Evolutionary conservation across 2,113 vertebrate genomes (phyloP), one percentile per base, ranked within the genome.

Genomic region (Sebastes schlegelii): DNA sequence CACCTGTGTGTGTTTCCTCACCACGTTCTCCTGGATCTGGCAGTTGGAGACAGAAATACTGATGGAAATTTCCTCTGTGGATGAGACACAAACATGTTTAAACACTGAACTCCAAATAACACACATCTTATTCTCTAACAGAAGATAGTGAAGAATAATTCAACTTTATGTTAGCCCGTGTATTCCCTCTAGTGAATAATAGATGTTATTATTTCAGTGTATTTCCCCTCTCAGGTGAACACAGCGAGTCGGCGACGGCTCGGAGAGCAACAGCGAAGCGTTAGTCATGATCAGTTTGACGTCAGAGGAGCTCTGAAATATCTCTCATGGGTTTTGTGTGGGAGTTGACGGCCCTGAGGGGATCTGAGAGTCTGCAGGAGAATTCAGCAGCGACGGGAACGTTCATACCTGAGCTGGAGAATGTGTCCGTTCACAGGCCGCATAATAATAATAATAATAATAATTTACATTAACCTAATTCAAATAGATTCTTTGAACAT

Each of bases 11-110:
- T 70, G 65, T 62, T 1, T 83, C 92, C 97, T 96, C 88, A 99
- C 98, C 97, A 99, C 98, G 19, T 99, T 99, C 95, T 99, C 98
- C 91, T 98, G 97, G 92, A 99, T 96, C 95, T 99, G 96, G 85
- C 97, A 97, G 92, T 99, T 99, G 88, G 98, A 99, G 78, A 99
- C 98, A 4, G 98, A 99, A 93, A 99, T 99, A 90, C 97, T 99
- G 94, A 98, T 91, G 77, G 97, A 98, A 84, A 98, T 90, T 81
- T 98, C 97, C 91, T 97, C 98, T 99, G 91, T 91, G 92, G 83
- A 84, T 21, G 69, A 90, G 43, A 91, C 58, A 92, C 62, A 91
- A 46, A 89, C 2, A 61, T 2, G 0, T 45, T 19, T 34, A 40
- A 71, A 8, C 19, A 21, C n/a, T 12, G 0, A 14, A 40, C 23